These are phyloP conservation scores for Carterocephalus palaemon DNA, from an alignment of 2,888 invertebrate genomes.

Conservation along the genomic window DNA sequence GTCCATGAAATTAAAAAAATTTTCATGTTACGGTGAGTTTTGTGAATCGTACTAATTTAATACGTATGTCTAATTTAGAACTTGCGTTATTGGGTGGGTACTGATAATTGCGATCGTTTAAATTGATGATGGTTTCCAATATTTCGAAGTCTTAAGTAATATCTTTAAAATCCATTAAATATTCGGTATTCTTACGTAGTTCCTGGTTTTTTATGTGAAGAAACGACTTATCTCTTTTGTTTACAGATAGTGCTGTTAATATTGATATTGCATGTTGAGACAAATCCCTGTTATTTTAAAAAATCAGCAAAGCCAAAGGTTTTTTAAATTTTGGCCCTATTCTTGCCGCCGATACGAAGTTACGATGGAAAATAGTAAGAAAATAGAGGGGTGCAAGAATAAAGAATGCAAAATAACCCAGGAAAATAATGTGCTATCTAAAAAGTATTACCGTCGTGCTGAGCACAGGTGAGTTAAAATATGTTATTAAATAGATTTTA, in stretches of 20 bases:
- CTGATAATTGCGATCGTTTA: no score
- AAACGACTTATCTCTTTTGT: no score
- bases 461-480: constrained; percentile 62
- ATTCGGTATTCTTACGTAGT: not conserved
- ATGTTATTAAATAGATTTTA: constrained; percentile 13
- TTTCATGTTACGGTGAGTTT: no score
- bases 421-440: constrained; percentile 43
- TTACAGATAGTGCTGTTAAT: constrained; percentile 1
- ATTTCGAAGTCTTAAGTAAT: no score
- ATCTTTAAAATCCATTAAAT: no score
- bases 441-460: constrained; percentile 66
- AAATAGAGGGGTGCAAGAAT: constrained; percentile 46
- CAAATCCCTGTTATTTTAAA: not conserved
- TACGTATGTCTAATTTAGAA: no score
- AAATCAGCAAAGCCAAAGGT: not conserved
- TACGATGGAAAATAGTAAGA: constrained; percentile 2
- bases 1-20: no score
- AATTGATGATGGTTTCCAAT: no score
- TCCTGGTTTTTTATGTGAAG: not conserved
- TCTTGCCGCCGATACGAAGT: constrained; percentile 6
- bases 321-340: not conserved
- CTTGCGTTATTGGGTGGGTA: no score
- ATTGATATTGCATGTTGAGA: constrained; percentile 12
- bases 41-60: no score
- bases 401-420: constrained; percentile 45